Base-by-base conservation (phyloP, 92 coral and sea anemone species). In the Zoanthus sociatus region DNA sequence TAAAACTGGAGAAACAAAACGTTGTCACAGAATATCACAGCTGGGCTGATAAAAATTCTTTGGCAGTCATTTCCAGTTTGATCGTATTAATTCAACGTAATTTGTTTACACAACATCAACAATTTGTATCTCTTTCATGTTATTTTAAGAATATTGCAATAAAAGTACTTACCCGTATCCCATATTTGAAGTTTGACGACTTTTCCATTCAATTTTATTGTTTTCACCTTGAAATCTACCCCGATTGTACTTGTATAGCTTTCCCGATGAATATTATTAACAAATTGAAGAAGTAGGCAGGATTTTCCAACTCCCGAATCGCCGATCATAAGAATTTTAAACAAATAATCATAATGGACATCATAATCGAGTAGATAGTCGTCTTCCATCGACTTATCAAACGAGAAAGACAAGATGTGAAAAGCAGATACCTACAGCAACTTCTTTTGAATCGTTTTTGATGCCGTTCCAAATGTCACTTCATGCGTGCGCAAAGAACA, bases 231-330 rank as follows among this genome's bases (percentile, higher is more conserved):
- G 82, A 96, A 96, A 86, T 96, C 99, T 77, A 96, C 99, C 14
- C 99, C 99, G 87, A 96, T 95, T 6, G 99, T 96, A 81, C 94
- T 93, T 9, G 84, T 88, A 79, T 96, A 93, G 76, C 90, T 90
- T 37, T 92, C 95, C 7, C 96, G 89, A 90, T 95, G 98, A 74
- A 95, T 83, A 88, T 89, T 79, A 33, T 96, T 98, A 60, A 93
- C 98, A 83, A 92, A 95, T 46, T 98, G 96, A 73, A 95, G 98
- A 83, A 96, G 90, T 55, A 96, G 87, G 71, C 99, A 93, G 2
- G 99, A 96, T 86, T 96, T 96, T 37, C 99, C 99, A 33, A 96
- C 99, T 32, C 97, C 98, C 3, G 96, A 94, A 54, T 96, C 99
- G 32, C 99, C 99, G 84, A 96, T 96, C 90, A 96, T 87, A 48